Evolutionary conservation across 2,797 vertebrate species (phyloP), one percentile per base, ranked within the genome.

Genomic region (Apogon talboti): DNA sequence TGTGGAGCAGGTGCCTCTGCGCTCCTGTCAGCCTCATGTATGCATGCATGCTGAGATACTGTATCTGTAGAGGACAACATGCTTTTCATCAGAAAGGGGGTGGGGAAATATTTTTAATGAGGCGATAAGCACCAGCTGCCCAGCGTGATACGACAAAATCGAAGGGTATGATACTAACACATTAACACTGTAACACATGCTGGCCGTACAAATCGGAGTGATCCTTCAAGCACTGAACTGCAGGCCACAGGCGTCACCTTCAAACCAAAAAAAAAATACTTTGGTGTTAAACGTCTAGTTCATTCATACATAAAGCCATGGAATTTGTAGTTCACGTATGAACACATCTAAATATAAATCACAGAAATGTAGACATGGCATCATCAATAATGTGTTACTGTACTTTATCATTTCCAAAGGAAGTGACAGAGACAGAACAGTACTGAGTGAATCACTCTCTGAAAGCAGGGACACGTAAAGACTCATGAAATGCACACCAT

Each of bases 111-210:
- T 56, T 48, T 76, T 74, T 84, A 84, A 87, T 78, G 80, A 83
- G 82, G 69, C 55, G 81, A 86, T 82, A 72, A 87, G 68, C 50
- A 30, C 74, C 82, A 85, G 76, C 79, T 89, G 85, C 76, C 71
- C 54, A 14, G 21, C 30, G 21, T 50, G 62, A 77, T 71, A 57
- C 1, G 16, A 28, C 16, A 15, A 55, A 76, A 66, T 62, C 11
- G 28, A 72, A 54, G 46, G n/a, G 65, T 62, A 55, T 59, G 66
- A 72, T 49, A 65, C 41, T 51, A 40, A 57, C 51, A 43, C 62
- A 63, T 86, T 77, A 77, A 48, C 68, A 45, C 71, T 35, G 42
- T 38, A 19, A 70, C 62, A 62, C 78, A 66, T 2, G 15, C 66
- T 53, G 61, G 24, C 55, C 56, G 2, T 48, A 59, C 66, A 78